Base-by-base conservation (phyloP, 2,797 vertebrate genomes). In the Micrastur ruficollis region DNA sequence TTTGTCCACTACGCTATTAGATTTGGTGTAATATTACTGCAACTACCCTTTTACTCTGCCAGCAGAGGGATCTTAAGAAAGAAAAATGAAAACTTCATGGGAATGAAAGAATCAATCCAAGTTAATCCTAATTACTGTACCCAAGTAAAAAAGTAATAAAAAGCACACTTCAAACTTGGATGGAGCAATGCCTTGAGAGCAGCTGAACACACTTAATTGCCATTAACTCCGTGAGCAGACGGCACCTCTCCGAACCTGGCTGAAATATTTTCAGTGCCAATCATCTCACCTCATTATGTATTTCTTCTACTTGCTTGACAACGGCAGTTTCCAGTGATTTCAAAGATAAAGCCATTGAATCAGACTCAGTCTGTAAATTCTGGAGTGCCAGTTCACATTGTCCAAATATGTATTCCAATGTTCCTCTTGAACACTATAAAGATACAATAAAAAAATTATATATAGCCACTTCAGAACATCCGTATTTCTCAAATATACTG, bases 201-300 rank as follows among this genome's bases (percentile, higher is more conserved):
- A 87, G 49, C 25, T 53, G n/a, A 89, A 93, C 32, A 71, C 14
- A 55, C 25, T 85, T 62, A 36, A 89, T 8, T 91, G 31, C 29
- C 61, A 83, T 34, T 74, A 86, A 74, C 9, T 82, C 52, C 31
- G 40, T 1, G 6, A 85, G 22, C 18, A 86, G 14, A 59, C 40
- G 49, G 67, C 36, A 73, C 44, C 59, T 68, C 58, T 56, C 18
- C 71, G 63, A 87, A 75, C 4, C 32, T 47, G 29, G 22, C 27
- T 65, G 58, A 71, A 66, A 8, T 8, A 44, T 31, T 88, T 70
- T 44, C 55, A 61, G 23, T 15, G 46, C 47, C 72, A 18, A 73
- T 55, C 26, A 70, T 63, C 97, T 98, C 86, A 99, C 99, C 99
- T 99, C 99, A 47, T 99, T 99, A 98, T 99, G 99, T 97, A 99